phyloP scores from a whole-genome alignment of 2,797 vertebrate genomes.

The Lophura swinhoii region DNA sequence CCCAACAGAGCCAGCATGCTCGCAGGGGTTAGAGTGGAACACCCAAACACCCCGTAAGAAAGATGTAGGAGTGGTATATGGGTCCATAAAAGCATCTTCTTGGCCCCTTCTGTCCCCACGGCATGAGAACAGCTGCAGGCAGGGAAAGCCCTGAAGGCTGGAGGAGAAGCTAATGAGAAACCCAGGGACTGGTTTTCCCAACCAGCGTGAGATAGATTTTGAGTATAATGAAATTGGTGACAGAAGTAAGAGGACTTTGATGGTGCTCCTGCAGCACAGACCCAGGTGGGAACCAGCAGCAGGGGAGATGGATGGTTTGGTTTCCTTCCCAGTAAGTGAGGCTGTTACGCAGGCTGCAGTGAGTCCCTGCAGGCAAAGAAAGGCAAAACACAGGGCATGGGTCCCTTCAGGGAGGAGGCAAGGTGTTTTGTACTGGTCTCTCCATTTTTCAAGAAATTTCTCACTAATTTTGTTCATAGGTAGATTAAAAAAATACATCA shows the following conservation, averaged over 20 bases:
- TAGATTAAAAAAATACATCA: not conserved
- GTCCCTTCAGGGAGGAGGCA: not conserved
- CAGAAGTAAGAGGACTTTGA: not conserved
- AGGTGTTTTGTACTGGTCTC: not conserved
- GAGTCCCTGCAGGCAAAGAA: not conserved
- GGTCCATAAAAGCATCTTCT: not conserved
- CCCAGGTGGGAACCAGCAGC: not conserved
- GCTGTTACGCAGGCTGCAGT: not conserved
- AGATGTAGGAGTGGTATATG: rapidly evolving
- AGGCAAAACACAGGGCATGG: not conserved
- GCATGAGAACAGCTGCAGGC: not conserved
- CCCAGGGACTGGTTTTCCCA: not conserved
- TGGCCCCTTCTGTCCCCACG: not conserved
- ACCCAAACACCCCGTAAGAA: rapidly evolving
- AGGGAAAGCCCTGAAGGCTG: rapidly evolving
- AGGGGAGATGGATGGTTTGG: not conserved
- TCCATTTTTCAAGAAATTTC: not conserved
- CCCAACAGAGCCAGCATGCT: not conserved
- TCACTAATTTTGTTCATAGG: not conserved
- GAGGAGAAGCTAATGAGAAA: not conserved
- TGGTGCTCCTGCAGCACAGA: not conserved
- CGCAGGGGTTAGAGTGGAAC: not conserved
- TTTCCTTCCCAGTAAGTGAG: not conserved
- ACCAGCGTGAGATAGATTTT: not conserved
- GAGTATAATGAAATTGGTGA: not conserved